Base-by-base conservation (phyloP, 2,113 vertebrate species). In the Petromus typicus region DNA sequence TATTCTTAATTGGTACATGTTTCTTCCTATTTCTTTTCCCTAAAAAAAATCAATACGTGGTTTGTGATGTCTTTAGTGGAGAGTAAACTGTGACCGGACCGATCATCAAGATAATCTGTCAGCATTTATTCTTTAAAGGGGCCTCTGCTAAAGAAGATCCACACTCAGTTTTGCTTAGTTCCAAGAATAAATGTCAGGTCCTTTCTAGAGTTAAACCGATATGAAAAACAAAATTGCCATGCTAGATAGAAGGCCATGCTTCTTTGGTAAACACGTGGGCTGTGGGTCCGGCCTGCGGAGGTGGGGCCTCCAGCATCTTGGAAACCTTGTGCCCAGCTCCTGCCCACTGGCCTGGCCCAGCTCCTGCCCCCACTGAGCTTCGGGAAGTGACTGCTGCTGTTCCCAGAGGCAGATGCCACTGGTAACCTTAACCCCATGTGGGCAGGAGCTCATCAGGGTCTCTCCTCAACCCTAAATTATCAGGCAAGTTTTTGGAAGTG, bases 341-440 rank as follows among this genome's bases (percentile, higher is more conserved):
- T 97, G 96, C 91, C 97, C 98, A 96, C 98, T 97, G 94, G 63
- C 97, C 98, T 98, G 97, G 98, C 98, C 97, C 59, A 96, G 96
- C 97, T 97, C 97, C 97, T 98, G 95, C 96, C 95, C 97, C 96
- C 98, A 93, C 98, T 95, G 95, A 98, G 98, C 97, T 98, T 98
- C 98, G 98, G 98, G 98, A 99, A 99, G 98, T 97, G 94, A 93
- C 95, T 94, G 96, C 96, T 96, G 93, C 96, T 97, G 95, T 98
- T 98, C 98, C 98, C 98, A 98, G 97, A 98, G 98, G 97, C 97
- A 98, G 95, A 98, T 98, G 97, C 98, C 97, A 43, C 97, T 97
- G 98, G 98, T 97, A 98, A 98, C 90, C 97, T 97, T 98, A 98
- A 98, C 98, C 98, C 98, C 95, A 98, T 96, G 97, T 98, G 98